Conservation (phyloP, 2,113 vertebrate species). For the Nipponia nippon region DNA sequence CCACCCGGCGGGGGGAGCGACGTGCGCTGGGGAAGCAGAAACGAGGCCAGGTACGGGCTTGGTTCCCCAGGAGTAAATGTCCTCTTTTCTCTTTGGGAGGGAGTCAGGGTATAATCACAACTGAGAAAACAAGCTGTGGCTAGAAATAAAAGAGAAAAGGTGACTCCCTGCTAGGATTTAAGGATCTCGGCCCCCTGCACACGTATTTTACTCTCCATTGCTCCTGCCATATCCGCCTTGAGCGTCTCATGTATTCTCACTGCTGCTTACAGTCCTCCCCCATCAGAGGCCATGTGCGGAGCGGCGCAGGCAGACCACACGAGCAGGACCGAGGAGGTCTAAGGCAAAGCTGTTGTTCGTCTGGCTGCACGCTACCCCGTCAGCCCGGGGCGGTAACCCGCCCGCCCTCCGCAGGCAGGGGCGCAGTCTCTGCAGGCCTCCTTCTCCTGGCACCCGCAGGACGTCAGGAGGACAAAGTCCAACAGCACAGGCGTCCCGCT, state of each 20-base stretch:
- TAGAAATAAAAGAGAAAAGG: neutral
- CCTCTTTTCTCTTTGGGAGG: neutral
- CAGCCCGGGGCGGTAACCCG: neutral
- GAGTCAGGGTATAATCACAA: neutral
- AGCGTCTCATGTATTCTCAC: neutral
- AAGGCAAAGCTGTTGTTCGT: neutral
- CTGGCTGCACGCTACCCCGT: fast-evolving
- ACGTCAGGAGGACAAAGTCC: neutral
- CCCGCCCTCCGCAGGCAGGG: neutral
- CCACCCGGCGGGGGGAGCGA: too few species aligned
- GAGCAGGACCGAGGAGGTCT: neutral
- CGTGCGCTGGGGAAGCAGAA: neutral
- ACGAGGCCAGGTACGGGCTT: fast-evolving
- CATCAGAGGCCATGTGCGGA: neutral
- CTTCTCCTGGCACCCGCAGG: neutral
- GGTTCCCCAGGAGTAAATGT: neutral
- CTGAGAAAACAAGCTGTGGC: neutral
- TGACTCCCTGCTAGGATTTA: neutral
- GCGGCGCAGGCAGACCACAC: neutral
- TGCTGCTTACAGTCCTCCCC: neutral
- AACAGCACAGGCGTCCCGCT: fast-evolving
- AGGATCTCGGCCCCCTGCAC: neutral
- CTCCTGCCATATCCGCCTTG: neutral
- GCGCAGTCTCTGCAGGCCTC: neutral
- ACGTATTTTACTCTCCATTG: neutral